phyloP scores from a whole-genome alignment of 2,888 invertebrate species.

The Brassicogethes aeneus region DNA sequence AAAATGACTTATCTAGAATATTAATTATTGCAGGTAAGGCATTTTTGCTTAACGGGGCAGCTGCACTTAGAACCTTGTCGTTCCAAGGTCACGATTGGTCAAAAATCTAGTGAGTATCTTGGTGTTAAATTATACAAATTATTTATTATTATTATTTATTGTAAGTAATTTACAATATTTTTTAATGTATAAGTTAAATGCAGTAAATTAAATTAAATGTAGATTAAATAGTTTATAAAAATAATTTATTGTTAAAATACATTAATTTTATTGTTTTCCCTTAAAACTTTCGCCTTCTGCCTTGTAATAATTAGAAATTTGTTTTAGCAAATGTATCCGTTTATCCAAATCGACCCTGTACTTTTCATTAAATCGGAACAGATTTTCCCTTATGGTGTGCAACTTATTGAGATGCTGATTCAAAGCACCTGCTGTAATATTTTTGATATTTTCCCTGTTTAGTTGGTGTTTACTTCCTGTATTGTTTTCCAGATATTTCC shows the following conservation, averaged over 20 bases:
- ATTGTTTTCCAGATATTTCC: background rate
- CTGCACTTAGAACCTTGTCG: too few species aligned
- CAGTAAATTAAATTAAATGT: too few species aligned
- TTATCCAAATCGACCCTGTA: background rate
- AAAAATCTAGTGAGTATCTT: too few species aligned
- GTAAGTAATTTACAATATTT: too few species aligned
- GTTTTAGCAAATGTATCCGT: background rate
- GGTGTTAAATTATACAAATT: too few species aligned
- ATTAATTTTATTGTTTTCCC: background rate
- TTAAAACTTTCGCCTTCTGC: too few species aligned
- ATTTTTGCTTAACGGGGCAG: too few species aligned
- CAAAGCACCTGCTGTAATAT: background rate
- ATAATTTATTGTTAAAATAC: background rate
- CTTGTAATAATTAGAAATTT: background rate
- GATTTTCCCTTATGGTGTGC: background rate
- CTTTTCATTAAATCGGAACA: background rate
- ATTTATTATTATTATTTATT: too few species aligned
- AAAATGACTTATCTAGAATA: too few species aligned
- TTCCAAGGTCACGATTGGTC: too few species aligned
- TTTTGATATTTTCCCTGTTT: background rate
- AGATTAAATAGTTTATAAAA: constrained; percentile 1
- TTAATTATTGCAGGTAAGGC: too few species aligned
- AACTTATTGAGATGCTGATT: background rate
- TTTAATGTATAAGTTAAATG: too few species aligned
- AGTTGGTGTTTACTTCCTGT: background rate